Base-by-base conservation (phyloP, 2,797 vertebrate genomes). In the Pipistrellus pipistrellus region DNA sequence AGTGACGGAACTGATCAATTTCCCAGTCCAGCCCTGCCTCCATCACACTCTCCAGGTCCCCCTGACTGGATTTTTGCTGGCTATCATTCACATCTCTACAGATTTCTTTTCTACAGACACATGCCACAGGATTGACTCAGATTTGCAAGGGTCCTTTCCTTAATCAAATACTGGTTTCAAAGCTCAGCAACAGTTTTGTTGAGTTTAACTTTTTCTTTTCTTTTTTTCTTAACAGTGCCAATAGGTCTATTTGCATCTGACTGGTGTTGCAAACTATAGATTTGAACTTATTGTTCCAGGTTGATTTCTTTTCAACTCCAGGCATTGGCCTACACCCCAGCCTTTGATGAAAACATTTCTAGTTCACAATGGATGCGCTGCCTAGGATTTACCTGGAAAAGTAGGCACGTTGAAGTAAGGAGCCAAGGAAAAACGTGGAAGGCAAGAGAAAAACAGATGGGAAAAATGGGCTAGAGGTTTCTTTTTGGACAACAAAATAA, bases 241-340 rank as follows among this genome's bases (percentile, higher is more conserved):
- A 35, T 23, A 85, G 35, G 89, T n/a, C 38, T 55, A 11, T 25
- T 32, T 3, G 83, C 35, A 73, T 69, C 38, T 69, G 66, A 75
- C 1, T 27, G 30, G 8, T 21, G 5, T 21, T 76, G 17, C 18
- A 73, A 93, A 38, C 30, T n/a, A 15, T 5, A 41, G n/a, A 68
- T 75, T 90, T 48, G 32, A 77, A 82, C 8, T 88, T 75, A 69
- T 82, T 76, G 88, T 80, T 90, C 51, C 80, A 85, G 41, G 35
- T 66, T 88, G 55, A 46, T 85, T 93, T 85, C 48, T 91, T 92
- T 83, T 59, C 35, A 71, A 25, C 25, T 53, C 57, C 71, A 57
- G 18, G 23, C 53, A 23, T 90, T 73, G 41, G 35, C 53, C 71
- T 66, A 32, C 3, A 4, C 35, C 41, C 23, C 30, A 77, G 73